Evolutionary conservation across 92 coral and sea anemone genomes (phyloP).

Genomic region (Umimayanthus kanabou): DNA sequence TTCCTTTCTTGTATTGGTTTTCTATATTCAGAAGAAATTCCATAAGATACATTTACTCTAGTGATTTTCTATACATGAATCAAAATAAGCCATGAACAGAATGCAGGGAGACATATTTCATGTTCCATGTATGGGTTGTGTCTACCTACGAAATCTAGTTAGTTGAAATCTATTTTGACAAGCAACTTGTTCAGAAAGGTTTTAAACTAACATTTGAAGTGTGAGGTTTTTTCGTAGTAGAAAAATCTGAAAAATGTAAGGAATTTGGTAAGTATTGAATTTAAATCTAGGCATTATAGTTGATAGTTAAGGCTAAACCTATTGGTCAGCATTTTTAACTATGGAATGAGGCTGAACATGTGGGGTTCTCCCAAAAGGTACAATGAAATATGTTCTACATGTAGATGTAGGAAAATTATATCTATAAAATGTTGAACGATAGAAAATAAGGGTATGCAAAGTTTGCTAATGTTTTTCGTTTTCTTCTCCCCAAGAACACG

Average conservation of each 20-base stretch:
- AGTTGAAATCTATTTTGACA: too few relatives aligned
- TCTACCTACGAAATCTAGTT: too few relatives aligned
- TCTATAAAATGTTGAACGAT: too few relatives aligned
- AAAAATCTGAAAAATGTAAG: too few relatives aligned
- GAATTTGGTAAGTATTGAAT: neutral
- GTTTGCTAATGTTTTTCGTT: neutral
- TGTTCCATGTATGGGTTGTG: too few relatives aligned
- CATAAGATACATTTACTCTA: too few relatives aligned
- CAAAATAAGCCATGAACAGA: too few relatives aligned
- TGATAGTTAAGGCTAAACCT: neutral
- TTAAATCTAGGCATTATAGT: neutral
- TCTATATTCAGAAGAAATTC: too few relatives aligned
- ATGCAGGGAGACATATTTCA: too few relatives aligned
- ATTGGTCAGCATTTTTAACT: neutral
- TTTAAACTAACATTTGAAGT: neutral
- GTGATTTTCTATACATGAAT: too few relatives aligned
- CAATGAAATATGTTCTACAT: neutral
- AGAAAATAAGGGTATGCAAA: too few relatives aligned
- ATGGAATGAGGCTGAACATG: neutral
- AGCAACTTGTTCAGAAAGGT: neutral
- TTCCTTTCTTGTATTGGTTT: too few relatives aligned
- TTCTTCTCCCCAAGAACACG: neutral
- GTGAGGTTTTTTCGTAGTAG: neutral
- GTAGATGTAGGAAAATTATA: neutral
- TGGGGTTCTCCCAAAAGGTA: neutral